A percentile compares a stretch with the other conserved stretches of the same genome.
These are phyloP conservation scores for Pseudanteris insignis DNA, from an alignment of 2,888 invertebrate species.

Conservation along the genomic window DNA sequence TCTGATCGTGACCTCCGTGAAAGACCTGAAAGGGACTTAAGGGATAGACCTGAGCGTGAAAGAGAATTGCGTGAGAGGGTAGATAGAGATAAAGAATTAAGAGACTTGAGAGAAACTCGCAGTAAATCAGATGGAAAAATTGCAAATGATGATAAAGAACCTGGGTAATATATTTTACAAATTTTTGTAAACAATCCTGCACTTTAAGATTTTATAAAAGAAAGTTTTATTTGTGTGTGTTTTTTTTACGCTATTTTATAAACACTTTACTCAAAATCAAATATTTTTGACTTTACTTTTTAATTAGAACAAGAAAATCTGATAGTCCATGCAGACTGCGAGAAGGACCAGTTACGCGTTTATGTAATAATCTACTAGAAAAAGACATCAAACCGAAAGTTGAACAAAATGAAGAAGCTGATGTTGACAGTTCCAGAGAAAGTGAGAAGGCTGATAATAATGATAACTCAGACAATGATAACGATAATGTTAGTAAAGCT, in stretches of 20 bases:
- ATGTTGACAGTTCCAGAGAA: slow-evolving; percentile 60
- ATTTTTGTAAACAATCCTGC: no score
- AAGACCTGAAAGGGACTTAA: slow-evolving; percentile 45
- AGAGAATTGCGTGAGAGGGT: slow-evolving; percentile 52
- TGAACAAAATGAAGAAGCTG: slow-evolving; percentile 52
- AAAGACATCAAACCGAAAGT: slow-evolving; percentile 57
- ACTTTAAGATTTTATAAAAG: no score
- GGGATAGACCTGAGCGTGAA: slow-evolving; percentile 43
- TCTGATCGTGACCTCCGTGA: slow-evolving; percentile 45
- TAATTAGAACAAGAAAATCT: slow-evolving; percentile 53
- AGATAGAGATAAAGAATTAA: slow-evolving; percentile 48
- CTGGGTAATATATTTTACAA: slow-evolving; percentile 50
- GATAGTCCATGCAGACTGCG: slow-evolving; percentile 59
- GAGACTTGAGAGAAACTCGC: no score
- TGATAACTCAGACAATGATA: slow-evolving; percentile 61
- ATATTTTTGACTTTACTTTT: background rate
- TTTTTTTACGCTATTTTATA: no score
- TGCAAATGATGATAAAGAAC: slow-evolving; percentile 57
- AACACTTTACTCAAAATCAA: no score
- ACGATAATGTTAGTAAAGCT: slow-evolving; percentile 19
- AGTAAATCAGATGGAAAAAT: slow-evolving; percentile 51
- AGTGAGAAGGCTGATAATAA: slow-evolving; percentile 62
- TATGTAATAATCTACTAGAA: slow-evolving; percentile 54
- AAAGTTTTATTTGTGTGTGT: no score
- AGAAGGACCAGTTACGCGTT: slow-evolving; percentile 62